Evolutionary conservation across 2,888 invertebrate genomes (phyloP), one percentile per base, ranked within the genome.

Genomic region (Malacosoma neustria): DNA sequence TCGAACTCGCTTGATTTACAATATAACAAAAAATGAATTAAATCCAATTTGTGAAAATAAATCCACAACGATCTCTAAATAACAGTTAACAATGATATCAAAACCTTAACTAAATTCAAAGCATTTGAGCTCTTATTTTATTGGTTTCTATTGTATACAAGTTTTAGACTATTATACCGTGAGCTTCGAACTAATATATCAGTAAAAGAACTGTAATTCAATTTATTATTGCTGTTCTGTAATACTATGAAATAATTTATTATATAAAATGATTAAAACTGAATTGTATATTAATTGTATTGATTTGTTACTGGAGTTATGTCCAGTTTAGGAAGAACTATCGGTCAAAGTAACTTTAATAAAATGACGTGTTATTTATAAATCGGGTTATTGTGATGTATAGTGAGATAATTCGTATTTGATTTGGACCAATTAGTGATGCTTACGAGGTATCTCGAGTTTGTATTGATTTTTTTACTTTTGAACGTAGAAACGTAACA

Each of bases 391-490:
- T 36, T 42, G 40, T 56, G 59, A 59, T 61, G 61, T 69, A 60
- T 66, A 59, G 54, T 58, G 62, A 57, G 65, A 63, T 80, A 70
- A 82, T 76, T 74, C 61, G 54, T 71, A 66, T 81, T 79, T 79
- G 71, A 82, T 80, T 76, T 72, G 70, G 68, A 76, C 82, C 81
- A 82, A 84, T 82, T 84, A 84, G 81, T 61, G 62, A 79, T 75
- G 84, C 77, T 84, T 82, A 82, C 81, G 61, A 60, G 75, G 64
- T 72, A 72, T 71, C 61, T 69, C 58, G 54, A 57, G 57, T 49
- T 59, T 53, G 54, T 49, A 61, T 68, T 65, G 58, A 61, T 58
- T 47, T 51, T 69, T 65, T 61, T 60, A 43, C 39, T 48, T 41
- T 37, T 47, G 32, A 36, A 40, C 34, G 36, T 49, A 43, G 35